phyloP scores from a whole-genome alignment of 2,888 invertebrate genomes.

The Thecocarcelia acutangulata region DNA sequence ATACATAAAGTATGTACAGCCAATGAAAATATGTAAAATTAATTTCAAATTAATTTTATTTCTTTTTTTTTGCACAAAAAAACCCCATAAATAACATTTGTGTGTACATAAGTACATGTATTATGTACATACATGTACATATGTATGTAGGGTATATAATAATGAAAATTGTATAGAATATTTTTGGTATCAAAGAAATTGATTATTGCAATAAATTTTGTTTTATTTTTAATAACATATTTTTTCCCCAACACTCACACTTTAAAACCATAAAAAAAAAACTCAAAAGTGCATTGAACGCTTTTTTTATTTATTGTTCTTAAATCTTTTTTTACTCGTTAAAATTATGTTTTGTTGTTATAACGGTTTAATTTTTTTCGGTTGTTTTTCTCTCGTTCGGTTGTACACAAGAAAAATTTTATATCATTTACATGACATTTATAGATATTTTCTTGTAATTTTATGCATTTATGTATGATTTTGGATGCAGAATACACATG shows the following conservation, averaged over 20 bases:
- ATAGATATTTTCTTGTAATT: background rate
- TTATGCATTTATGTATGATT: background rate
- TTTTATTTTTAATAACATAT: slow-evolving; percentile 1
- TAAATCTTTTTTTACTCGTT: slow-evolving; percentile 7
- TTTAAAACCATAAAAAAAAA: slow-evolving; percentile 19
- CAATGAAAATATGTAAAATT: slow-evolving; percentile 55
- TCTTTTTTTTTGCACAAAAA: slow-evolving; percentile 45
- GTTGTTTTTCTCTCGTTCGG: slow-evolving; percentile 13
- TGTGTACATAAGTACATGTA: too few relatives aligned
- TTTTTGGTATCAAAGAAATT: slow-evolving; percentile 5
- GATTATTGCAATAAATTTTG: slow-evolving; percentile 36
- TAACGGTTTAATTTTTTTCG: slow-evolving; percentile 49
- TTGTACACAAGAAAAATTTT: background rate
- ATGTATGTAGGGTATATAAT: too few relatives aligned
- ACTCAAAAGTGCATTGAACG: slow-evolving; percentile 23
- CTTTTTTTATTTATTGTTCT: slow-evolving; percentile 36
- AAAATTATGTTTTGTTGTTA: slow-evolving; percentile 43
- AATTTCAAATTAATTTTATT: slow-evolving; percentile 15
- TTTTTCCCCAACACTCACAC: slow-evolving; percentile 34
- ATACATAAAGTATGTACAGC: slow-evolving; percentile 17
- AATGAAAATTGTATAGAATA: slow-evolving; percentile 2
- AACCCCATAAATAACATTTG: slow-evolving; percentile 51
- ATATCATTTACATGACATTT: slow-evolving; percentile 15
- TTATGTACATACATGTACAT: too few relatives aligned
- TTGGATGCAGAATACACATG: too few relatives aligned